phyloP scores from a whole-genome alignment of 1,140 invertebrate genomes.

The Trichogramma pretiosum region DNA sequence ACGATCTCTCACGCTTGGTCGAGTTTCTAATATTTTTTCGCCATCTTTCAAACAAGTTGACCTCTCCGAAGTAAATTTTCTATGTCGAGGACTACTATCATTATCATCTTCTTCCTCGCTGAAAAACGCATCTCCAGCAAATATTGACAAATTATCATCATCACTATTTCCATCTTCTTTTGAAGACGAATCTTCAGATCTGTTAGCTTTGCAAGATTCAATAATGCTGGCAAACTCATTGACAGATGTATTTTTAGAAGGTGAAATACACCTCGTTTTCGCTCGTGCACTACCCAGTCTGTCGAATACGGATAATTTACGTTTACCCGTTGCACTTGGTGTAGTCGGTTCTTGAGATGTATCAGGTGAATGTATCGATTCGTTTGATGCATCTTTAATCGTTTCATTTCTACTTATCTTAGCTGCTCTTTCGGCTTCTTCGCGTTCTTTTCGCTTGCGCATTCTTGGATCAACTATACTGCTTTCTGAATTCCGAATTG shows the following conservation, averaged over 20 bases:
- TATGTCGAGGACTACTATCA: slow-evolving; percentile 7
- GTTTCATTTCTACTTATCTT: background rate
- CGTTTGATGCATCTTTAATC: background rate
- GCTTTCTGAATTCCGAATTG: no score
- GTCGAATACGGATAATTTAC: background rate
- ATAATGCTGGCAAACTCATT: background rate
- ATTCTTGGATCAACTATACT: background rate
- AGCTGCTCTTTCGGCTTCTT: background rate
- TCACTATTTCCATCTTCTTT: background rate
- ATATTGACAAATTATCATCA: no score
- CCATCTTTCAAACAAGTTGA: no score
- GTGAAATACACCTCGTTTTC: background rate
- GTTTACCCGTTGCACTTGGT: background rate
- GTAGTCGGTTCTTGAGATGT: no score
- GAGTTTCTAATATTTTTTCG: no score
- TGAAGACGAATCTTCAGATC: background rate
- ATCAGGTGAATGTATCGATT: no score
- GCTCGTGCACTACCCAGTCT: slow-evolving; percentile 4
- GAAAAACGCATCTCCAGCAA: no score
- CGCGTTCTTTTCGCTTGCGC: slow-evolving; percentile 8
- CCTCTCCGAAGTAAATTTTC: slow-evolving; percentile 9
- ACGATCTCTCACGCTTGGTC: no score
- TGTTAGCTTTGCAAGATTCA: background rate
- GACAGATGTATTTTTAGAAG: background rate
- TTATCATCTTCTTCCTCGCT: slow-evolving; percentile 8